Base-by-base conservation (phyloP, 2,888 invertebrate genomes). In the Pachycephus smyrnensis region DNA sequence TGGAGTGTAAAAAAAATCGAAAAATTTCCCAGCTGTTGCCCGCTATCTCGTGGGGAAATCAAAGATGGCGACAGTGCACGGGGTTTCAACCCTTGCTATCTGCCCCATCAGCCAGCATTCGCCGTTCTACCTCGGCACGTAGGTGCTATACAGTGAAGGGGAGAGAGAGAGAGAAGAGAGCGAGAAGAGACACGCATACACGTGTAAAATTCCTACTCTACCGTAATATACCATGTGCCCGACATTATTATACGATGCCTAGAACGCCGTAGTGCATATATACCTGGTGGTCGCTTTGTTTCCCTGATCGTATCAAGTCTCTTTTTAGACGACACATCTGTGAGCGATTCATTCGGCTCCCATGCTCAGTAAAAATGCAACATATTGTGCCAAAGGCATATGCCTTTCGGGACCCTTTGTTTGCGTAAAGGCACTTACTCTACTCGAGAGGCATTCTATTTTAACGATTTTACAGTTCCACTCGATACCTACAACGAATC, bases 71-170 rank as follows among this genome's bases (percentile, higher is more conserved):
- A 76, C 79, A 75, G 76, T 73, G 73, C 76, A 73, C 79, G 80
- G 80, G 85, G 84, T 89, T 90, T 89, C 91, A 90, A 91, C 91
- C 91, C 90, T 91, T 90, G 88, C 90, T 89, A 89, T 89, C 89
- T 86, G 85, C 80, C 84, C 84, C 85, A 89, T 90, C 78, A 78
- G 75, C 76, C 23, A 33, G 12, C 71, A 11, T 55, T 55, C 40
- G 9, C 40, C 9, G 40, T 23, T 55, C 55, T 55, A 15, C 71
- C 71, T 2, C 89, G 79, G 76, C 76, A 69, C 81, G 80, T 55
- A 55, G 36, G 36, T 35, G 35, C 35, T 35, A 6, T 35, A 35
- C 12, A 30, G 12, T 15, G 15, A 23, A 6, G 32, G 12, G 32
- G 68, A 75, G 31, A n/a, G 31, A 23, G 68, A 75, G 31, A n/a